Conservation (phyloP, 37 sponge, comb jelly and placozoan species). For the Theonella swinhoei region DNA sequence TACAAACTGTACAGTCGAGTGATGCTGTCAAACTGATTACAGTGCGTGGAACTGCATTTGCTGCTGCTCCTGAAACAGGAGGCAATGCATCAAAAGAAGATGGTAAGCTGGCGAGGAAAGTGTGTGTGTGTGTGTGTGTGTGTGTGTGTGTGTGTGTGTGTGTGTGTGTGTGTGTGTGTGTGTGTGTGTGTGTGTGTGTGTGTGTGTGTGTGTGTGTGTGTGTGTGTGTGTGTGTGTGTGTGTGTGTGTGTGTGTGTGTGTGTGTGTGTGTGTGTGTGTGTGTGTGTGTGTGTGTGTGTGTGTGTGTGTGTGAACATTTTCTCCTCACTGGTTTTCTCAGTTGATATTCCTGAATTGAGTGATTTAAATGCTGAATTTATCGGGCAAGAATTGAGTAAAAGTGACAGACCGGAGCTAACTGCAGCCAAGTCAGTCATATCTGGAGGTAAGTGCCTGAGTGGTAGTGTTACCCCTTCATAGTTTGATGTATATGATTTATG, state of each 20-base stretch:
- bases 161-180: too few relatives aligned
- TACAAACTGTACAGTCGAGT: conserved; percentile 80
- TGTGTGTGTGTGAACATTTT: too few relatives aligned
- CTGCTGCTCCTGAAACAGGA: conserved; percentile 67
- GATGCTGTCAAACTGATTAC: conserved; percentile 90
- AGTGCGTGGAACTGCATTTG: conserved; percentile 95
- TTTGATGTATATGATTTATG: background rate
- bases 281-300: too few relatives aligned
- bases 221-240: too few relatives aligned
- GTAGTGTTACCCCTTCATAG: background rate
- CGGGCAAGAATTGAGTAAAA: conserved; percentile 85
- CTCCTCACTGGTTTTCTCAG: too few relatives aligned
- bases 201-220: too few relatives aligned
- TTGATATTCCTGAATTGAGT: background rate
- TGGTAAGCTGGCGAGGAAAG: conserved; percentile 25
- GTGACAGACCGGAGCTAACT: conserved; percentile 95
- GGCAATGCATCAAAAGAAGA: conserved; percentile 66
- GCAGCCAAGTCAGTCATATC: conserved; percentile 90
- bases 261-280: too few relatives aligned
- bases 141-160: too few relatives aligned
- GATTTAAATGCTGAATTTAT: conserved; percentile 46
- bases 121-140: too few relatives aligned
- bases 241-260: too few relatives aligned
- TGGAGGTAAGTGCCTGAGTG: conserved; percentile 71
- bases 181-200: too few relatives aligned